Percentiles rank a stretch among this genome's conserved stretches.
phyloP scores from a whole-genome alignment of 2,888 invertebrate species.

The Hybos culiciformis region DNA sequence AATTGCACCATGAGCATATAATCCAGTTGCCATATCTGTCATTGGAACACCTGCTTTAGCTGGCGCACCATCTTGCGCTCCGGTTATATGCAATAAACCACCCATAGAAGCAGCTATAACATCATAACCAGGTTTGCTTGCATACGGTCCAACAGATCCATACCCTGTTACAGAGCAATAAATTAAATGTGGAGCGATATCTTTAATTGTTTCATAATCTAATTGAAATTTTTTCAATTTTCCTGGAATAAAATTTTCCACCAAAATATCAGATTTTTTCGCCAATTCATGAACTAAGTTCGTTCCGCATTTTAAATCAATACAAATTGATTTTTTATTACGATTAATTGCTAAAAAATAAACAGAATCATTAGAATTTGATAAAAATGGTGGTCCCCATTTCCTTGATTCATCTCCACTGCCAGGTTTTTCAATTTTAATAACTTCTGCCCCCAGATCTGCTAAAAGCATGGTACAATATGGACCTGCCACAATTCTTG shows the following conservation, averaged over 20 bases:
- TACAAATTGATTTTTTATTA: conserved; percentile 84
- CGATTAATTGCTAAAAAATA: conserved; percentile 85
- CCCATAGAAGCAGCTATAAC: conserved; percentile 89
- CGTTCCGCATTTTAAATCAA: conserved; percentile 61
- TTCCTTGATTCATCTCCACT: conserved; percentile 76
- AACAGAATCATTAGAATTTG: conserved; percentile 50
- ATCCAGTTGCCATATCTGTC: conserved; percentile 86
- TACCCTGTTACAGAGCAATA: conserved; percentile 93
- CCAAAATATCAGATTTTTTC: conserved; percentile 65
- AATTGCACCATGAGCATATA: conserved; percentile 91
- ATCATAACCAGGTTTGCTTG: conserved; percentile 84
- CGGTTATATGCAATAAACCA: conserved; percentile 81
- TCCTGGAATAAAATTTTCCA: conserved; percentile 92
- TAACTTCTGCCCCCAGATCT: conserved; percentile 84
- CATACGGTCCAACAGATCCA: conserved; percentile 77
- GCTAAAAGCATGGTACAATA: conserved; percentile 88
- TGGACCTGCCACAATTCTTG: conserved; percentile 85
- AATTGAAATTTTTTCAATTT: conserved; percentile 62
- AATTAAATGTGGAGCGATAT: conserved; percentile 62
- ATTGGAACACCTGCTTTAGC: conserved; percentile 87
- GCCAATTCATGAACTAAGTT: conserved; percentile 65
- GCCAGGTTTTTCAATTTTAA: conserved; percentile 79
- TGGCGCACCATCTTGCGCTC: conserved; percentile 68
- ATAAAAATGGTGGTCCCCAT: conserved; percentile 85
- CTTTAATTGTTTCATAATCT: conserved; percentile 61